Conservation (phyloP, 2,113 vertebrate genomes). For the Colius striatus region DNA sequence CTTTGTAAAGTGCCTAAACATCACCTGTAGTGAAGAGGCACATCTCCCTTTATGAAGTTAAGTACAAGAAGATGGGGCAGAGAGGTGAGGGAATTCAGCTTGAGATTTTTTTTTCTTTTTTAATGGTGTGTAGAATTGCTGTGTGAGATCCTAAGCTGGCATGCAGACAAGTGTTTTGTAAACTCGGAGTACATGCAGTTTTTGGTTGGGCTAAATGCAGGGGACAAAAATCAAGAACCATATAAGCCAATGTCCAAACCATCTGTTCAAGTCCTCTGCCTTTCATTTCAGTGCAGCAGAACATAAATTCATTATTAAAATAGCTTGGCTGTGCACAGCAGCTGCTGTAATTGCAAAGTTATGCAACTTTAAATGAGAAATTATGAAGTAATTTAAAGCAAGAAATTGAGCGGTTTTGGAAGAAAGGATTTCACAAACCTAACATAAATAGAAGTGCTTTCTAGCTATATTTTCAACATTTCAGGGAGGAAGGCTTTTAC, state of each 20-base stretch:
- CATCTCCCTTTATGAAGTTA: not conserved
- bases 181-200: not conserved
- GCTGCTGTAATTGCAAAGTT: conserved; percentile 58
- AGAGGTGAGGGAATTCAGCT: not conserved
- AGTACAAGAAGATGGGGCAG: not conserved
- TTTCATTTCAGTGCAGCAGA: conserved; percentile 47
- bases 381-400: conserved; percentile 49
- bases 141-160: not conserved
- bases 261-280: conserved; percentile 56
- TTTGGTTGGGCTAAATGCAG: conserved; percentile 11
- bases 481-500: not conserved
- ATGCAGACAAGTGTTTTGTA: not conserved
- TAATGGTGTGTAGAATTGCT: not conserved
- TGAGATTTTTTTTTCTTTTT: not conserved
- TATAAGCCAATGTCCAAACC: conserved; percentile 45
- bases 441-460: not conserved
- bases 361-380: conserved; percentile 53
- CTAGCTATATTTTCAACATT: not conserved
- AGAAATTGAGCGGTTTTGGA: not conserved
- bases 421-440: conserved; percentile 26
- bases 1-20: not conserved
- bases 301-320: conserved; percentile 67
- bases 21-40: not conserved
- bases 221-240: conserved; percentile 39
- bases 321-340: conserved; percentile 50